Conservation (phyloP, 1,140 invertebrate species). For the Myzus persicae region DNA sequence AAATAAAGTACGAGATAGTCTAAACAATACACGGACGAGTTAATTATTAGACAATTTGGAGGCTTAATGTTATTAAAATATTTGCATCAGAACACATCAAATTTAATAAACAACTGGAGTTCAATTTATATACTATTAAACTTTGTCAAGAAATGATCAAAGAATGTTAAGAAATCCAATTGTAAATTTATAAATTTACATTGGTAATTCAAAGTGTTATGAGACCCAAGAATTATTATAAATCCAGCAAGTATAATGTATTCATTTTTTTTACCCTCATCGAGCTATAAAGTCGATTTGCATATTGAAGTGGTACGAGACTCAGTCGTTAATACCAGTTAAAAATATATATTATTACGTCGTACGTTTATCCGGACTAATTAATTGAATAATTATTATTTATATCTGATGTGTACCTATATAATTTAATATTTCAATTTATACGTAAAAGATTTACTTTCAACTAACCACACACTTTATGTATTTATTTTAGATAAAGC, state of each 20-base stretch:
- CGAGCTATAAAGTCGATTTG: not conserved
- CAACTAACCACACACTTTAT: not conserved
- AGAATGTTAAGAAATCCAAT: not conserved
- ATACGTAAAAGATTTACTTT: not conserved
- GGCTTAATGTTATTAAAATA: not conserved
- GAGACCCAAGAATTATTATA: not conserved
- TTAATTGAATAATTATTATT: not conserved
- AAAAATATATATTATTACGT: not conserved
- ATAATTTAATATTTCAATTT: not conserved
- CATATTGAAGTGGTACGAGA: not conserved
- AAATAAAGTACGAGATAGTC: not conserved
- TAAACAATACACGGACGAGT: not conserved
- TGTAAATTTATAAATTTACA: not conserved
- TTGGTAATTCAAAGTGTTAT: conserved; percentile 1
- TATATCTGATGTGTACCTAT: not conserved
- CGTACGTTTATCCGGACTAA: not conserved
- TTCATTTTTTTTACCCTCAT: not conserved
- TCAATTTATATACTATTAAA: not conserved
- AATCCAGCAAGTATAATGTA: not conserved
- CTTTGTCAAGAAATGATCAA: no score
- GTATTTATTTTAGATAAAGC: conserved; percentile 37
- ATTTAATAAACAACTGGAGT: not conserved
- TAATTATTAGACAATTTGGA: not conserved
- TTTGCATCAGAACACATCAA: not conserved
- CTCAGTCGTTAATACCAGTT: not conserved